phyloP scores from a whole-genome alignment of 35 echinoderm and acorn worm genomes.

The Ptychodera flava region DNA sequence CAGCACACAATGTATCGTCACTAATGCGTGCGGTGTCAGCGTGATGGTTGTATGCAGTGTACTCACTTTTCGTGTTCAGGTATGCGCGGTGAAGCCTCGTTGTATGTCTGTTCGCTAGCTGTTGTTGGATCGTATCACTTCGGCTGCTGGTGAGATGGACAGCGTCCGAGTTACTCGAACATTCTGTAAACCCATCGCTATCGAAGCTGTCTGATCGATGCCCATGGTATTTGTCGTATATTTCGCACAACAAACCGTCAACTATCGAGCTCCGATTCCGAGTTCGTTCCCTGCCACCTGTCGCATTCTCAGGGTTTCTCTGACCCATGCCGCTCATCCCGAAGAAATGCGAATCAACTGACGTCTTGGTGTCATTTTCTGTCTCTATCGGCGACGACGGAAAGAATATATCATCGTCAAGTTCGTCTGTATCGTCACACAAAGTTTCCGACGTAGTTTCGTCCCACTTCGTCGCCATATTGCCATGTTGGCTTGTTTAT shows the following conservation, averaged over 20 bases:
- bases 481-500: not conserved
- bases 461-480: not conserved
- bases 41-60: too few relatives aligned
- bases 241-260: slow-evolving; percentile 88
- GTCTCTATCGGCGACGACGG: not conserved
- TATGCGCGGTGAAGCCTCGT: not conserved
- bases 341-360: not conserved
- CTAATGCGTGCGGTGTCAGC: too few relatives aligned
- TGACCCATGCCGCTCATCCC: not conserved
- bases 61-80: not conserved
- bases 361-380: not conserved
- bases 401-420: not conserved
- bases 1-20: too few relatives aligned
- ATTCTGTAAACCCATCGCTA: slow-evolving; percentile 96
- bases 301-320: not conserved
- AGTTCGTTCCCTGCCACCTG: not conserved
- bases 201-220: slow-evolving; percentile 49
- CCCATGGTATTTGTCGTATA: slow-evolving; percentile 83
- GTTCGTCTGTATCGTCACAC: not conserved
- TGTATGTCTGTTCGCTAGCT: not conserved
- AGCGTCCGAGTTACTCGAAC: slow-evolving; percentile 88
- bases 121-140: not conserved
- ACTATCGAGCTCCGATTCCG: slow-evolving; percentile 44
- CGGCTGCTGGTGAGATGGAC: slow-evolving; percentile 73
- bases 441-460: not conserved